A percentile compares a stretch with the other conserved stretches of the same genome.
These are phyloP conservation scores for Mormyrus lacerda DNA, from an alignment of 2,113 vertebrate species.

Conservation along the genomic window DNA sequence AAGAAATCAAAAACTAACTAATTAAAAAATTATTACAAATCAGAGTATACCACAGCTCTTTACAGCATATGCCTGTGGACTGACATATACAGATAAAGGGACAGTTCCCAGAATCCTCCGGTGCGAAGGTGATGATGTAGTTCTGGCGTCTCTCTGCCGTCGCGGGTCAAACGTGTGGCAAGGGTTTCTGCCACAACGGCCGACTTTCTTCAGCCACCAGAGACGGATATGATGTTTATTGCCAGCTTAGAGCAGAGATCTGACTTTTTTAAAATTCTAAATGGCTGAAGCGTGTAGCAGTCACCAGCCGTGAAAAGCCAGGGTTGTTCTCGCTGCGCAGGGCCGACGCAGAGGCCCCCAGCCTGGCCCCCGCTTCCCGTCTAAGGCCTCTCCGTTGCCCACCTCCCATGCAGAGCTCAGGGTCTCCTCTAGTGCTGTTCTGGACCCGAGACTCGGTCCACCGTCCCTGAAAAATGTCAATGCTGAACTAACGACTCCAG, in stretches of 20 bases:
- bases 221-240: constrained; percentile 6
- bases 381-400: not conserved
- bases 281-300: not conserved
- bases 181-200: not conserved
- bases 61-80: not conserved
- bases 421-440: constrained; percentile 24
- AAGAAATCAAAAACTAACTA: not conserved
- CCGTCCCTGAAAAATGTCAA: not conserved
- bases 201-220: not conserved
- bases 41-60: not conserved
- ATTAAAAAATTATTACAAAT: not conserved
- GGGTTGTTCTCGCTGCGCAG: not conserved
- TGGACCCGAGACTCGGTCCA: not conserved
- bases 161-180: not conserved
- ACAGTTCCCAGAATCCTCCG: not conserved
- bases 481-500: not conserved
- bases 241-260: constrained; percentile 24
- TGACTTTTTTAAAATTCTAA: not conserved
- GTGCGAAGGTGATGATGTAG: not conserved
- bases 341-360: not conserved
- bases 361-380: not conserved
- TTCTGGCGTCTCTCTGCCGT: not conserved
- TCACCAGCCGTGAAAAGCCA: not conserved
- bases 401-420: not conserved
- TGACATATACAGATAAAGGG: not conserved